Conservation (phyloP, 37 sponge, comb jelly and placozoan genomes). For the Theonella swinhoei region DNA sequence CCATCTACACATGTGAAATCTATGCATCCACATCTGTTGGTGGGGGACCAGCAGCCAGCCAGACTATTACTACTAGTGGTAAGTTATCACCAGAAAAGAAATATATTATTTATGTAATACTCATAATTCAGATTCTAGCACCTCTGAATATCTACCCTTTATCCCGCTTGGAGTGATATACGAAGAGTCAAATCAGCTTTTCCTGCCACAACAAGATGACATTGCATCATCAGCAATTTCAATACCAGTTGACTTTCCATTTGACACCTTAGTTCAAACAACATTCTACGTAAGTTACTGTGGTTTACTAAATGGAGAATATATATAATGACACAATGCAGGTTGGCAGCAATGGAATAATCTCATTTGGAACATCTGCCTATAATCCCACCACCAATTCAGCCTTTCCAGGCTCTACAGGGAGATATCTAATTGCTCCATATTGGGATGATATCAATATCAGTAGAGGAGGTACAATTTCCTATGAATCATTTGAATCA, state of each 20-base stretch:
- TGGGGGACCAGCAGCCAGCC: neutral
- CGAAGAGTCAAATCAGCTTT: neutral
- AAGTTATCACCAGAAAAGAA: no score
- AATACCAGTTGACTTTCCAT: constrained; percentile 12
- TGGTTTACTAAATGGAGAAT: neutral
- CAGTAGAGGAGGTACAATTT: constrained; percentile 6
- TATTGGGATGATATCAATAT: constrained; percentile 29
- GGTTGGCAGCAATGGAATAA: constrained; percentile 59
- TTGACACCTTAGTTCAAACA: constrained; percentile 8
- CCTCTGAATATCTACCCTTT: constrained; percentile 23
- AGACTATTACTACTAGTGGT: neutral
- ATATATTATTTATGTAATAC: no score
- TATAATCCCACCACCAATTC: neutral
- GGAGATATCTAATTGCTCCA: constrained; percentile 16
- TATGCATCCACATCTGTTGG: neutral
- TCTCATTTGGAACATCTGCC: constrained; percentile 27
- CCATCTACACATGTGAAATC: neutral
- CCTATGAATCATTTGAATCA: constrained; percentile 9
- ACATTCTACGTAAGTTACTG: neutral
- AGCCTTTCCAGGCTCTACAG: neutral
- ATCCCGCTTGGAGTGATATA: constrained; percentile 2
- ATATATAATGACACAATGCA: constrained; percentile 9
- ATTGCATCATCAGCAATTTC: constrained; percentile 2
- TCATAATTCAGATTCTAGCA: no score
- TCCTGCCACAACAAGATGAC: constrained; percentile 12